phyloP scores from a whole-genome alignment of 1,140 invertebrate species.

The Hycleus cichorii region DNA sequence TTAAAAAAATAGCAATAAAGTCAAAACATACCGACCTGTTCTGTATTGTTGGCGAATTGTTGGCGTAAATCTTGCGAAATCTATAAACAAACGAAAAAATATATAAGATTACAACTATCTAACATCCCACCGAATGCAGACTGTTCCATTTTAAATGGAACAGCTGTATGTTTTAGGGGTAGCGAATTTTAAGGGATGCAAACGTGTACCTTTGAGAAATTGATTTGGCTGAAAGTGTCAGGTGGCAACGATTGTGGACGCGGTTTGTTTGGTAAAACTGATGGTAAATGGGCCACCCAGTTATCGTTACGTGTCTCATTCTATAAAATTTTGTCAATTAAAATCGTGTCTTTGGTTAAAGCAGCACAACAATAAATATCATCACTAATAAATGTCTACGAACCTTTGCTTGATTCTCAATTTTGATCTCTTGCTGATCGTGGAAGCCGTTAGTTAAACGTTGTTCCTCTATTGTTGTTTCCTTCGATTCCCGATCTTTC shows the following conservation, averaged over 20 bases:
- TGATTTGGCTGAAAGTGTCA: slow-evolving; percentile 11
- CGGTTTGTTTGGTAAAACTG: slow-evolving; percentile 20
- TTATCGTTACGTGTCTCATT: slow-evolving; percentile 7
- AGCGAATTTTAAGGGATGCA: neutral
- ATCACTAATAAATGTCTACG: neutral
- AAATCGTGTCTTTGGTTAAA: neutral
- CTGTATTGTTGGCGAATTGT: slow-evolving; percentile 5
- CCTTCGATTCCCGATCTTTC: slow-evolving; percentile 34
- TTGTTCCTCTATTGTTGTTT: neutral
- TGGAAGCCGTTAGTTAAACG: neutral
- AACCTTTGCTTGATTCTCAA: neutral
- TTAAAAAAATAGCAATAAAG: neutral
- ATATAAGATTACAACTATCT: neutral
- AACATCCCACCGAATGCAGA: too few relatives aligned
- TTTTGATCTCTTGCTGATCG: neutral
- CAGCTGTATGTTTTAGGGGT: neutral
- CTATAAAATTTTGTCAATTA: neutral
- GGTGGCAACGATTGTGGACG: slow-evolving; percentile 24
- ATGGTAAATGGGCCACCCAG: slow-evolving; percentile 28
- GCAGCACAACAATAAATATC: neutral
- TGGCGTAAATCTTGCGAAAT: slow-evolving; percentile 18
- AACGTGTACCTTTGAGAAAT: slow-evolving; percentile 17
- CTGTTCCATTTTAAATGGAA: too few relatives aligned
- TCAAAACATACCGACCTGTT: slow-evolving; percentile 15
- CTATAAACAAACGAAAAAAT: slow-evolving; percentile 12